A percentile compares a stretch with the other conserved stretches of the same genome.
phyloP scores from a whole-genome alignment of 2,797 vertebrate species.

The Mus minutoides region DNA sequence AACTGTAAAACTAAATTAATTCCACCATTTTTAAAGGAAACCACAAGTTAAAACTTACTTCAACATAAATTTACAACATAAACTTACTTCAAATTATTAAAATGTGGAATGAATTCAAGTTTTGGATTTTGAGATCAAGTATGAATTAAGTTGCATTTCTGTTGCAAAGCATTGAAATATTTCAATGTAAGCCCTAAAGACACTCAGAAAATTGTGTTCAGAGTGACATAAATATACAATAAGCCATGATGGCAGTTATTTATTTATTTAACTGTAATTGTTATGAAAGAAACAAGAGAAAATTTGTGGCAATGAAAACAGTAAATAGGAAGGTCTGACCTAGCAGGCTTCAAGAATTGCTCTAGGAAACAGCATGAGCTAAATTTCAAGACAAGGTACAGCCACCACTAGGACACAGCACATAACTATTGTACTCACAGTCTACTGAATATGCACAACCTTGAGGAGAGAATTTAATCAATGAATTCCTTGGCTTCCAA shows the following conservation, averaged over 20 bases:
- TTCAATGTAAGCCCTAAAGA: neutral
- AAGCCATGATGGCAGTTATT: neutral
- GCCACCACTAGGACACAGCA: neutral
- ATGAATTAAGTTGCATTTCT: neutral
- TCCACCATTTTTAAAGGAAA: neutral
- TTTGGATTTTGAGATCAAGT: neutral
- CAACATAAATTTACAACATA: neutral
- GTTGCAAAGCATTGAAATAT: neutral
- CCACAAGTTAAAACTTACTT: neutral
- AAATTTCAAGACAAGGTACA: neutral
- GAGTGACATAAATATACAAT: neutral
- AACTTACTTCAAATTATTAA: neutral
- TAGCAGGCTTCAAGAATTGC: neutral
- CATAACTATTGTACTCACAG: neutral
- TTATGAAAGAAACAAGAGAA: neutral
- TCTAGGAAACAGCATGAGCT: neutral
- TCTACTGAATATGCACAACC: neutral
- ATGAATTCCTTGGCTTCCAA: neutral
- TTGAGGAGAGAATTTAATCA: neutral
- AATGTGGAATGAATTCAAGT: neutral
- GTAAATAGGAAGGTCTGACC: neutral
- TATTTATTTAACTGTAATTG: neutral
- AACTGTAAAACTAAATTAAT: neutral
- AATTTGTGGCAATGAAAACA: neutral
- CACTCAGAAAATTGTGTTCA: neutral